Evolutionary conservation across 2,888 invertebrate genomes (phyloP), one percentile per base, ranked within the genome.

Genomic region (Drosophila meridiana): DNA sequence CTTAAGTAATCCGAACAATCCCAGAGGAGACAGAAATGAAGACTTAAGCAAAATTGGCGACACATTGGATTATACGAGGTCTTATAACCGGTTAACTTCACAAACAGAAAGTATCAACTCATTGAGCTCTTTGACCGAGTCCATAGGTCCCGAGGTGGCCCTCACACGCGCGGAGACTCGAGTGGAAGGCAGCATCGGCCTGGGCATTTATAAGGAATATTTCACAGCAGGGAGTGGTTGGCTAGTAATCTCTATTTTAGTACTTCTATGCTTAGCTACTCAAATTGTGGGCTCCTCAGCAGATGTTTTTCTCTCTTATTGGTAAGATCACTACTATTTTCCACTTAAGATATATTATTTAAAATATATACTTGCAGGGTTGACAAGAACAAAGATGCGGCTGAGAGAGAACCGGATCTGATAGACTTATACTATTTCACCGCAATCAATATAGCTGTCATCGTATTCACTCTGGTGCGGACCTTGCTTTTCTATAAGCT

Each of bases 221-320:
- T 94, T 97, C 64, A 90, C 92, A 3, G 96, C 97, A 2, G 96
- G 96, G 52, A 97, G 97, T 0, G 95, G 95, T 78, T 94, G 94
- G 73, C 93, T 94, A 42, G 82, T 95, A 4, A 94, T 96, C 11
- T 76, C 94, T 13, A 83, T 95, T 0, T 94, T 97, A 92, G 69
- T 95, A 0, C 57, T 95, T 5, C 94, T 96, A n/a, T 96, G 96
- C 75, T 74, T 95, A 32, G 79, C 95, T 0, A 94, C 96, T 1
- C 97, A 97, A 93, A 83, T 95, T n/a, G 93, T 96, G 9, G 96
- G 95, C 1, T 97, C 96, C 28, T 95, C 95, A 4, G 95, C 95
- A 3, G 97, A 97, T 92, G 96, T 95, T 92, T 97, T 96, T 94
- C 94, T 97, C 13, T 95, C 96, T 14, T 95, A 94, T 89, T 97